These are phyloP conservation scores for Falco punctatus DNA, from an alignment of 2,113 vertebrate genomes.

Conservation along the genomic window DNA sequence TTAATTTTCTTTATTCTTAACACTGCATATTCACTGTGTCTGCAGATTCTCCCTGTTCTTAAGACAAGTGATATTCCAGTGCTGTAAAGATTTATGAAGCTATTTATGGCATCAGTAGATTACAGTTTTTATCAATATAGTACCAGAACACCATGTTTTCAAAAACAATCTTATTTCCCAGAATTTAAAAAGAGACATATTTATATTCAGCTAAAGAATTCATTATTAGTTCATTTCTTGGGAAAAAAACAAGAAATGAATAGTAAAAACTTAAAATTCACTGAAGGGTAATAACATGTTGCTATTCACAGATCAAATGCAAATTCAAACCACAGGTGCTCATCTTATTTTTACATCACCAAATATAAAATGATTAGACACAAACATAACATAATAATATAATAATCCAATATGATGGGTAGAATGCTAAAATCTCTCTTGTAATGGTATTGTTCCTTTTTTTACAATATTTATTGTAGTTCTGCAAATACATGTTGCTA, in stretches of 20 bases:
- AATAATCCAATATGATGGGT: background rate
- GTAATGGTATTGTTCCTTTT: background rate
- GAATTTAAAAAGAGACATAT: background rate
- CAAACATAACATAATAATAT: background rate
- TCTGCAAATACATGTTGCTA: background rate
- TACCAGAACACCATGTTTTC: background rate
- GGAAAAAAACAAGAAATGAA: slow-evolving; percentile 4
- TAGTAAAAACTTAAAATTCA: slow-evolving; percentile 40
- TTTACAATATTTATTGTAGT: background rate
- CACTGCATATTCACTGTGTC: background rate
- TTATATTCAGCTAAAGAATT: background rate
- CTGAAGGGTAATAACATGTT: background rate
- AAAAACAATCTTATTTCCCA: background rate
- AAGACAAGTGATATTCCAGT: background rate
- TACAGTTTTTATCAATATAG: background rate
- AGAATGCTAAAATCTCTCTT: background rate
- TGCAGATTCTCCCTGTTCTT: background rate
- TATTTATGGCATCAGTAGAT: background rate
- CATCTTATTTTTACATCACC: background rate
- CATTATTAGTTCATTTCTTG: background rate
- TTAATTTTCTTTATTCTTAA: background rate
- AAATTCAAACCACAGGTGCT: slow-evolving; percentile 35
- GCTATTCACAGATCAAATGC: slow-evolving; percentile 40
- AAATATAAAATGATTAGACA: slow-evolving; percentile 14
- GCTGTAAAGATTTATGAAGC: background rate